Percentiles rank a stretch among this genome's conserved stretches.
Conservation (phyloP, 2,113 vertebrate species). For the Anser cygnoides region DNA sequence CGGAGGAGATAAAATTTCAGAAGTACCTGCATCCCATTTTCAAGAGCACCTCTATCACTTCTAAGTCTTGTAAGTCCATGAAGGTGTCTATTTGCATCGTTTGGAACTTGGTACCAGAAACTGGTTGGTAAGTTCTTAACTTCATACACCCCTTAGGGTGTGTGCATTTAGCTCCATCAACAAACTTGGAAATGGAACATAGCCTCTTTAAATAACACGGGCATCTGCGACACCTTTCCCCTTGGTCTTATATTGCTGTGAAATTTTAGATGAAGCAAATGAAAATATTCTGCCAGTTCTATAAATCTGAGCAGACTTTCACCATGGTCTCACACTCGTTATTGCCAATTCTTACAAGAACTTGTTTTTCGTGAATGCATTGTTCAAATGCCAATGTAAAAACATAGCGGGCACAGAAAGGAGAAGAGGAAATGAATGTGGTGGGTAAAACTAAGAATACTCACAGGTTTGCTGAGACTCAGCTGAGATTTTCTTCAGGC, state of each 20-base stretch:
- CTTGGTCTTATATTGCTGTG: not conserved
- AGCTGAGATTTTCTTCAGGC: not conserved
- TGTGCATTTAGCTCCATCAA: not conserved
- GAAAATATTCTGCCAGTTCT: not conserved
- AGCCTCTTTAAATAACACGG: not conserved
- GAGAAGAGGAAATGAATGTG: fast-evolving
- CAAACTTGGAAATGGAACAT: not conserved
- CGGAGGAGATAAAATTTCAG: not conserved
- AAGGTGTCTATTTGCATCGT: not conserved
- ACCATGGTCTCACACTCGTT: not conserved
- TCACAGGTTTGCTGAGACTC: not conserved
- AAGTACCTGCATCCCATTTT: not conserved
- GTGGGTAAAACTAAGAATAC: not conserved
- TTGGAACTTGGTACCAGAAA: not conserved
- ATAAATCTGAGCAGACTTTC: not conserved
- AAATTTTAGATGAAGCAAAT: not conserved
- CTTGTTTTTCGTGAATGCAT: not conserved
- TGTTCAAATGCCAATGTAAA: not conserved
- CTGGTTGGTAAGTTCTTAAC: not conserved
- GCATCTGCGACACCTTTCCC: not conserved
- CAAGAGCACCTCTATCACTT: not conserved
- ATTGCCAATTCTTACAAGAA: not conserved
- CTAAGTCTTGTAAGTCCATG: not conserved
- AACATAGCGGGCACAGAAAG: not conserved
- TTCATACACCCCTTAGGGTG: not conserved